Percentiles rank a stretch among this genome's conserved stretches.
phyloP scores from a whole-genome alignment of 2,888 invertebrate species.

The Calameuta filiformis region DNA sequence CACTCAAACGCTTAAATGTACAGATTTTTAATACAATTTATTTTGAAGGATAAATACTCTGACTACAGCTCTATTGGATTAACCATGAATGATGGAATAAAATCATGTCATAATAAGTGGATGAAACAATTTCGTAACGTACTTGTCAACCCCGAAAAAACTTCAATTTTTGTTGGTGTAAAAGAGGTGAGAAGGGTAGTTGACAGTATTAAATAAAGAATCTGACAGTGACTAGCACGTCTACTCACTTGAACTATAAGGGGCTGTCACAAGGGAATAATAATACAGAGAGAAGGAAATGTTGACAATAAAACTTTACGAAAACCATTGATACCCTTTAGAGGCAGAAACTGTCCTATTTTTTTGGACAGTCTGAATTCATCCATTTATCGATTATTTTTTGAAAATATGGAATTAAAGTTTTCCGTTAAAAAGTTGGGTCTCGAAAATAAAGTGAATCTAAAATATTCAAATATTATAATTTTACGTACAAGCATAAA shows the following conservation, averaged over 20 bases:
- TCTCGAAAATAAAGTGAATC: neutral
- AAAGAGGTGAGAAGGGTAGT: neutral
- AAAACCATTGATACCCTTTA: neutral
- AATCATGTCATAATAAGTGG: neutral
- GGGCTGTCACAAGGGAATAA: neutral
- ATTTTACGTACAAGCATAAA: neutral
- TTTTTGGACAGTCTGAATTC: neutral
- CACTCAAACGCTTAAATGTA: neutral
- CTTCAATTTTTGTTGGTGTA: neutral
- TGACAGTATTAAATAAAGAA: neutral
- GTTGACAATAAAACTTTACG: neutral
- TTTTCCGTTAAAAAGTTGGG: neutral
- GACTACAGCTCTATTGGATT: neutral
- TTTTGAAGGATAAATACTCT: neutral
- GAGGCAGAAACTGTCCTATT: neutral
- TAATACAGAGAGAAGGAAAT: neutral
- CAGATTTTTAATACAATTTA: too few relatives aligned
- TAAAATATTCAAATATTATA: neutral
- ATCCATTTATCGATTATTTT: neutral
- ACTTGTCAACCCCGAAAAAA: neutral
- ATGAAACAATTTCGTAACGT: neutral
- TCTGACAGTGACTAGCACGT: neutral
- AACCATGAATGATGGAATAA: neutral
- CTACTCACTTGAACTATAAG: neutral
- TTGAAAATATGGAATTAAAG: neutral